Evolutionary conservation across 2,888 invertebrate genomes (phyloP).

Genomic region (Drosophila rellima): DNA sequence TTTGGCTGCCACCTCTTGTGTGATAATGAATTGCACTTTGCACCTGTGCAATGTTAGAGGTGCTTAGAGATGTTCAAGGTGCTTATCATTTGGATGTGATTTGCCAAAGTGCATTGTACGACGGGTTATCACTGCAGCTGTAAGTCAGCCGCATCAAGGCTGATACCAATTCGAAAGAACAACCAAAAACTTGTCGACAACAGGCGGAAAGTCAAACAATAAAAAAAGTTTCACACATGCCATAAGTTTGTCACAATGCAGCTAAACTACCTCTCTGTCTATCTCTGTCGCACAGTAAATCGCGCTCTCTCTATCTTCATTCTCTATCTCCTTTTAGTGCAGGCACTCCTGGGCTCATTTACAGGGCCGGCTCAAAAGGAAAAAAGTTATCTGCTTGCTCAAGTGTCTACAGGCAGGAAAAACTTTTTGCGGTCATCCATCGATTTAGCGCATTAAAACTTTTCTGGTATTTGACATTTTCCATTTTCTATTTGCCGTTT

Average conservation of each 20-base stretch:
- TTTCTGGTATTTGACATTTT: constrained; percentile 68
- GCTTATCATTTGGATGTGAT: constrained; percentile 42
- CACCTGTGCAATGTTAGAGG: constrained; percentile 4
- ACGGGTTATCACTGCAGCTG: constrained; percentile 41
- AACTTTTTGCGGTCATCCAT: constrained; percentile 77
- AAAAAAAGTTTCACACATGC: constrained; percentile 48
- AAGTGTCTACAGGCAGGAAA: constrained; percentile 66
- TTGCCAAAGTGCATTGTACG: constrained; percentile 43
- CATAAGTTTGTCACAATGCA: constrained; percentile 60
- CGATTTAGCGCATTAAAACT: constrained; percentile 78
- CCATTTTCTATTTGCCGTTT: constrained; percentile 25
- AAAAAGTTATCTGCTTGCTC: constrained; percentile 65
- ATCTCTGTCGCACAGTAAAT: not conserved
- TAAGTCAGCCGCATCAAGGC: constrained; percentile 31
- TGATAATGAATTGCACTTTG: constrained; percentile 62
- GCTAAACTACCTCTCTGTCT: constrained; percentile 16
- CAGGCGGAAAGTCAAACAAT: constrained; percentile 31
- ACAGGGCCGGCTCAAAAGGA: constrained; percentile 59
- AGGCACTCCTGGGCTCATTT: constrained; percentile 64
- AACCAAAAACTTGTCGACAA: constrained; percentile 3
- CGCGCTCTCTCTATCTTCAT: not conserved
- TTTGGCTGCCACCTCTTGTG: constrained; percentile 48
- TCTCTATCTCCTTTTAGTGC: constrained; percentile 2
- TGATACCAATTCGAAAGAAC: constrained; percentile 25
- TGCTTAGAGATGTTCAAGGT: constrained; percentile 15